Evolutionary conservation across 1,140 invertebrate species (phyloP).

Genomic region (Drosophila azteca): DNA sequence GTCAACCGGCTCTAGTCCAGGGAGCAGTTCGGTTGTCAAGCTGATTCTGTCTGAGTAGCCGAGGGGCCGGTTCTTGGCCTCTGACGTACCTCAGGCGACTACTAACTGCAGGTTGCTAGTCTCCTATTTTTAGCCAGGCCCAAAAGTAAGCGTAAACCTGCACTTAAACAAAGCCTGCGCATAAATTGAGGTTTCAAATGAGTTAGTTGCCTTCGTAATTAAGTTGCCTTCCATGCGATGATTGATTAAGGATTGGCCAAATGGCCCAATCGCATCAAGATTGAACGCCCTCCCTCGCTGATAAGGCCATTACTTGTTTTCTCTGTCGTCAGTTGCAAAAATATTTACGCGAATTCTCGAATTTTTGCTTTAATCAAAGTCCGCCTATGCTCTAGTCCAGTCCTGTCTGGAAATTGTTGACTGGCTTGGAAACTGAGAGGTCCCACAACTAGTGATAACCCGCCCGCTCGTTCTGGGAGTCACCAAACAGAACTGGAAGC

Average conservation of each 20-base stretch:
- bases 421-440: too few relatives aligned
- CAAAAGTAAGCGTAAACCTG: constrained; percentile 19
- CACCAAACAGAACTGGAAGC: too few relatives aligned
- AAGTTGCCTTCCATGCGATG: constrained; percentile 35
- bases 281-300: constrained; percentile 34
- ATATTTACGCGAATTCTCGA: constrained; percentile 38
- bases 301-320: constrained; percentile 27
- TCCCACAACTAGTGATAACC: too few relatives aligned
- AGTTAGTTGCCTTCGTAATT: constrained; percentile 39
- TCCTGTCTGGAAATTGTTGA: constrained; percentile 32
- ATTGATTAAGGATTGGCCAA: constrained; percentile 32
- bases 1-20: constrained; percentile 50
- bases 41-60: constrained; percentile 18
- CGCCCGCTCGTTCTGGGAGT: too few relatives aligned
- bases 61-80: constrained; percentile 29
- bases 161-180: constrained; percentile 28
- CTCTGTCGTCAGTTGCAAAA: constrained; percentile 31
- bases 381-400: constrained; percentile 8
- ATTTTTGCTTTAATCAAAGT: constrained; percentile 30
- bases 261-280: constrained; percentile 15
- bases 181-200: constrained; percentile 43
- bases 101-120: constrained; percentile 12
- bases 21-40: constrained; percentile 27
- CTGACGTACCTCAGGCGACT: constrained; percentile 2
- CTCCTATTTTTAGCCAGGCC: constrained; percentile 39